Conservation (phyloP, 2,888 invertebrate genomes). For the Nasonia oneida region DNA sequence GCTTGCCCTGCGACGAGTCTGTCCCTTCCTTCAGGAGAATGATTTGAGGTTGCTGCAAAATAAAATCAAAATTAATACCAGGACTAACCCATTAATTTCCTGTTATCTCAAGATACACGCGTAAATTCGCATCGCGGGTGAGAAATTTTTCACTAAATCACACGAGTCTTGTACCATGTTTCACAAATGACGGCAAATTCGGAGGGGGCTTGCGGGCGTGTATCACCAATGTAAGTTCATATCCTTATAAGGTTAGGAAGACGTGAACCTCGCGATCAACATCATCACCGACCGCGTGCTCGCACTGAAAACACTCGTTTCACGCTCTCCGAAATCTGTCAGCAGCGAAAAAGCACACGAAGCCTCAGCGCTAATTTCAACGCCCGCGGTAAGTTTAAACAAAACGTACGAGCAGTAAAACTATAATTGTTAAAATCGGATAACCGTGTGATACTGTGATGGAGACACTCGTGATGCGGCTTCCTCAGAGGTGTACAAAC, state of each 20-base stretch:
- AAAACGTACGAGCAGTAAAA: neutral
- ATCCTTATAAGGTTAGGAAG: conserved; percentile 64
- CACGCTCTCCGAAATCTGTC: neutral
- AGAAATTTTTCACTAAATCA: neutral
- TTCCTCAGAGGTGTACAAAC: neutral
- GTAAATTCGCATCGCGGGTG: neutral
- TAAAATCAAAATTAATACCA: neutral
- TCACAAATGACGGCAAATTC: conserved; percentile 20
- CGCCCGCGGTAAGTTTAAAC: neutral
- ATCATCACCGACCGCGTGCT: conserved; percentile 46
- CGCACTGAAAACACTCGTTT: neutral
- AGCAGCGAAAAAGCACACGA: neutral
- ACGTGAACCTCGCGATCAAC: conserved; percentile 22
- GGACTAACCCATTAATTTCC: neutral
- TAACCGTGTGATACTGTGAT: neutral
- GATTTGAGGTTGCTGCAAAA: conserved; percentile 96
- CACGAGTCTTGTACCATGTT: neutral
- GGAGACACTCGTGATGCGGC: conserved; percentile 2
- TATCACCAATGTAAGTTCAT: conserved; percentile 33
- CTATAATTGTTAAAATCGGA: neutral
- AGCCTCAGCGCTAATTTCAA: neutral
- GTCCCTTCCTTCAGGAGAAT: conserved; percentile 98
- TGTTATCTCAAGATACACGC: neutral
- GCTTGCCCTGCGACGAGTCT: conserved; percentile 96
- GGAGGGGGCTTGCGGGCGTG: neutral